Evolutionary conservation across 2,888 invertebrate species (phyloP).

Genomic region (Digitonthophagus gazella): DNA sequence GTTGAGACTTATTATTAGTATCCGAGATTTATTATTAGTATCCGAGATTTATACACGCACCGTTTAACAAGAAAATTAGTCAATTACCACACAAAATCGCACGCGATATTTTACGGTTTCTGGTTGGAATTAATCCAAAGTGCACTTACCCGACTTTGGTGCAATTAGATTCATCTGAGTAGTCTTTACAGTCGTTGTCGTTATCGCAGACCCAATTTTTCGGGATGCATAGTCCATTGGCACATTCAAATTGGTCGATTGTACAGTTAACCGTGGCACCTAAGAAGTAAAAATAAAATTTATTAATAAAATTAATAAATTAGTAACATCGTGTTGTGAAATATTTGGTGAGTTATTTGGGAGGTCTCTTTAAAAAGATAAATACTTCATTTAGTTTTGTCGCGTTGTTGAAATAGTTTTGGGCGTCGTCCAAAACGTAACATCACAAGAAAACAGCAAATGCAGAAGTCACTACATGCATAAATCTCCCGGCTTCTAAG

Average conservation of each 20-base stretch:
- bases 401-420: not conserved
- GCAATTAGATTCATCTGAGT: slow-evolving; percentile 75
- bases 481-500: not conserved
- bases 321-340: not conserved
- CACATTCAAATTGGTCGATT: slow-evolving; percentile 70
- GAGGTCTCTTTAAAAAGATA: too few species aligned
- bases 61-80: not conserved
- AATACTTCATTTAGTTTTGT: too few species aligned
- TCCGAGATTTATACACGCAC: not conserved
- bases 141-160: slow-evolving; percentile 62
- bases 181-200: slow-evolving; percentile 79
- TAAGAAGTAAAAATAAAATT: slow-evolving; percentile 32
- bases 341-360: too few species aligned
- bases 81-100: not conserved
- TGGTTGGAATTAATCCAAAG: not conserved
- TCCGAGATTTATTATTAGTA: too few species aligned
- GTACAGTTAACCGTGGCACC: slow-evolving; percentile 61
- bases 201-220: slow-evolving; percentile 72
- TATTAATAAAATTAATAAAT: not conserved
- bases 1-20: too few species aligned
- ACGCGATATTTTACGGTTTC: not conserved
- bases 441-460: not conserved
- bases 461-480: not conserved
- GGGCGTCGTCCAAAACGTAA: not conserved
- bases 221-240: slow-evolving; percentile 75